Evolutionary conservation across 2,888 invertebrate genomes (phyloP), one percentile per base, ranked within the genome.

Genomic region (Erpobdella octoculata): DNA sequence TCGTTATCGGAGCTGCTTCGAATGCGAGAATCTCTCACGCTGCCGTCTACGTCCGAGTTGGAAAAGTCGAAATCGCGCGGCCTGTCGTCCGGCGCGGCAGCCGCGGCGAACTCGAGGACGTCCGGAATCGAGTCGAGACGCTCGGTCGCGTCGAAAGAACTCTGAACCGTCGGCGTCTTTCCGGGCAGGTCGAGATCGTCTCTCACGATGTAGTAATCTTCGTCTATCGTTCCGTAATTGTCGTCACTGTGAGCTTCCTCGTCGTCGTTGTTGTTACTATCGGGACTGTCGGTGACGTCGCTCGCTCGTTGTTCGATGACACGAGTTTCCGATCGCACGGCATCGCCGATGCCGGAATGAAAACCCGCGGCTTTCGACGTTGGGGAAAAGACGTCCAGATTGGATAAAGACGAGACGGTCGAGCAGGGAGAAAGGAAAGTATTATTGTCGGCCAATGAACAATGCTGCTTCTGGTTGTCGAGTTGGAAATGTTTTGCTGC

Each of bases 1-100:
- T 15, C 9, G 38, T n/a, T 41, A 31, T 48, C 37, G 67, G 28
- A 21, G 46, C 41, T 67, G 67, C 46, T 67, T n/a, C 5, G 67
- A 53, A 53, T 8, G 53, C 21, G 18, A 53, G 28, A 28, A 48
- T 28, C 28, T 41, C 18, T 9, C 12, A 12, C 12, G 33, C 28
- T 67, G 62, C 28, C 31, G 67, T 25, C 28, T 18, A 46, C 21
- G 67, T 38, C 33, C 31, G 35, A 31, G 66, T n/a, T 12, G 6
- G n/a, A 25, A 9, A 31, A n/a, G 48, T 15, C 4, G 6, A n/a
- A 21, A 6, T 53, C 53, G 53, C 1, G 15, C 18, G 53, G 8
- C 8, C 28, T 53, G 1, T 53, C 21, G 9, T 2, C n/a, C 15
- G 21, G 53, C 8, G 8, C 53, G 53, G 21, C n/a, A n/a, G n/a